A percentile compares a stretch with the other conserved stretches of the same genome.
phyloP scores from a whole-genome alignment of 2,888 invertebrate species.

The Tortrix viridana region DNA sequence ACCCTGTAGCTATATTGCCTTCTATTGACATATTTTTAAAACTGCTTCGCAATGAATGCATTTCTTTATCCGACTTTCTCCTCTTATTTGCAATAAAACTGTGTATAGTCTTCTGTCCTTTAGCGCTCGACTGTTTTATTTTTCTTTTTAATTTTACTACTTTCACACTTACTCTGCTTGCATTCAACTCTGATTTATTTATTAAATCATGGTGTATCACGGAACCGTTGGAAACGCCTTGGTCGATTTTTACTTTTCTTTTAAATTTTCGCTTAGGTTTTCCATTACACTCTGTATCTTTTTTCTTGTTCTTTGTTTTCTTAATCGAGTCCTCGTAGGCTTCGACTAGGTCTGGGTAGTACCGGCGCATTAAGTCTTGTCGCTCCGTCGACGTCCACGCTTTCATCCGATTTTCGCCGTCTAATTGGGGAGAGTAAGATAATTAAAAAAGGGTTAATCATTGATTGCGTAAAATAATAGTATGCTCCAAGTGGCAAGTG shows the following conservation, averaged over 20 bases:
- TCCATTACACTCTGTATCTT: conserved; percentile 55
- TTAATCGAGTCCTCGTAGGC: conserved; percentile 82
- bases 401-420: conserved; percentile 74
- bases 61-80: conserved; percentile 53
- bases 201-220: conserved; percentile 53
- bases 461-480: background rate
- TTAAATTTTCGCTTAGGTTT: conserved; percentile 72
- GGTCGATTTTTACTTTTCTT: conserved; percentile 58
- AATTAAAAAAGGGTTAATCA: background rate
- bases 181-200: conserved; percentile 49
- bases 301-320: conserved; percentile 67
- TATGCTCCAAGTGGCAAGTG: background rate
- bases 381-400: conserved; percentile 89
- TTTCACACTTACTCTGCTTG: conserved; percentile 66
- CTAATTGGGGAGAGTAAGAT: conserved; percentile 46
- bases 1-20: conserved; percentile 33
- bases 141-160: conserved; percentile 74
- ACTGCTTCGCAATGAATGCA: conserved; percentile 51
- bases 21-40: conserved; percentile 58
- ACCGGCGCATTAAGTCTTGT: conserved; percentile 83
- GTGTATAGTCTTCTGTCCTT: conserved; percentile 68
- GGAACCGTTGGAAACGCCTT: conserved; percentile 54
- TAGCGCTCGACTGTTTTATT: conserved; percentile 54
- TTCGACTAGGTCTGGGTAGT: conserved; percentile 86
- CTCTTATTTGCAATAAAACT: conserved; percentile 69